These are phyloP conservation scores for Dendrocincla fuliginosa DNA, from an alignment of 2,797 vertebrate genomes.

Conservation along the genomic window DNA sequence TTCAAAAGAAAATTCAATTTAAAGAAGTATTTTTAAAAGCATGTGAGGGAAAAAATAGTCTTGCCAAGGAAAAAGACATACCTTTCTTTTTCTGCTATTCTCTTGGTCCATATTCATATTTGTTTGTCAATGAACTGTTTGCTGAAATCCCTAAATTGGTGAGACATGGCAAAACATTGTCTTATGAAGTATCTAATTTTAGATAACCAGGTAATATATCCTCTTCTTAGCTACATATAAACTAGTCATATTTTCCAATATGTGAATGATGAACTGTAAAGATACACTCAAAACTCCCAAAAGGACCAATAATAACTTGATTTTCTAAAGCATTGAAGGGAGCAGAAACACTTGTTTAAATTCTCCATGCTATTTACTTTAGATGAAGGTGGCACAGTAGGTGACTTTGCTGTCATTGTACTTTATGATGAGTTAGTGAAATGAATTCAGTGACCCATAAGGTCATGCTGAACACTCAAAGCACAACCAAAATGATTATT, in stretches of 20 bases:
- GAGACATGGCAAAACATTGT: neutral
- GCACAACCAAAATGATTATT: slow-evolving; percentile 19
- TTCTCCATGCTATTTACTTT: slow-evolving; percentile 36
- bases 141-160: neutral
- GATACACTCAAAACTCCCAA: neutral
- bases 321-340: neutral
- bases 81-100: neutral
- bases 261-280: neutral
- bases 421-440: slow-evolving; percentile 55
- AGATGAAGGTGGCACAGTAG: slow-evolving; percentile 10
- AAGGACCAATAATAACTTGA: neutral
- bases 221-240: neutral
- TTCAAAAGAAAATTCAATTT: neutral
- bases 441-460: slow-evolving; percentile 53
- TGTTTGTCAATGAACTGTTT: neutral
- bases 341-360: slow-evolving; percentile 28
- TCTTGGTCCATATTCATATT: neutral
- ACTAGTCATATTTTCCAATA: neutral
- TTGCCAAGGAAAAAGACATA: neutral
- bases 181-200: neutral
- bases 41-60: neutral
- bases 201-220: neutral
- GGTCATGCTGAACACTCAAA: slow-evolving; percentile 41
- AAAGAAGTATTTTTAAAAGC: neutral
- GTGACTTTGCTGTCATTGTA: slow-evolving; percentile 53